These are phyloP conservation scores for Ophion obscuratus DNA, from an alignment of 2,888 invertebrate genomes.

Conservation along the genomic window DNA sequence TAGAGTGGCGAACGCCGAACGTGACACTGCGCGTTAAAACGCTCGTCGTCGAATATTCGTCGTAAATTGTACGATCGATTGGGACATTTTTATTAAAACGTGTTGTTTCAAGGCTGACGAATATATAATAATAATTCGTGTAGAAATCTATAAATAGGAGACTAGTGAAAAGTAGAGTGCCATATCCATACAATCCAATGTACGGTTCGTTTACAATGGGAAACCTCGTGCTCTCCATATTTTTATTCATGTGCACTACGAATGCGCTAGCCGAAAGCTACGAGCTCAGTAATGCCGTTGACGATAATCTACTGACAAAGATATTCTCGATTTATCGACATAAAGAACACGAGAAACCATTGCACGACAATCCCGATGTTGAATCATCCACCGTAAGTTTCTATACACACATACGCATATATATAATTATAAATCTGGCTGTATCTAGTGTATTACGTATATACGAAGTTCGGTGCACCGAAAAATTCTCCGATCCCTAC, in stretches of 20 bases:
- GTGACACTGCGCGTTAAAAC: neutral
- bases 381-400: conserved; percentile 77
- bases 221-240: neutral
- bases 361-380: conserved; percentile 77
- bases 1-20: neutral
- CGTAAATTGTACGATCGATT: neutral
- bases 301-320: conserved; percentile 20
- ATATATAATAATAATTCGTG: neutral
- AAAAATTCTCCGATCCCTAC: neutral
- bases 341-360: neutral
- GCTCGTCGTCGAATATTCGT: neutral
- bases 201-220: neutral
- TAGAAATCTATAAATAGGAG: neutral
- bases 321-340: conserved; percentile 14
- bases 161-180: neutral
- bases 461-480: neutral
- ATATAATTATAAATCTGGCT: conserved; percentile 3
- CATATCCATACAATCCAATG: neutral
- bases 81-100: neutral
- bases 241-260: conserved; percentile 26
- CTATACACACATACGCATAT: neutral
- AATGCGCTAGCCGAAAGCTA: conserved; percentile 10
- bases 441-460: neutral
- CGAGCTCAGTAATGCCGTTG: conserved; percentile 49
- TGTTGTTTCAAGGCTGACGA: neutral